These are phyloP conservation scores for Solenopsis invicta DNA, from an alignment of 1,140 invertebrate species.

Conservation along the genomic window DNA sequence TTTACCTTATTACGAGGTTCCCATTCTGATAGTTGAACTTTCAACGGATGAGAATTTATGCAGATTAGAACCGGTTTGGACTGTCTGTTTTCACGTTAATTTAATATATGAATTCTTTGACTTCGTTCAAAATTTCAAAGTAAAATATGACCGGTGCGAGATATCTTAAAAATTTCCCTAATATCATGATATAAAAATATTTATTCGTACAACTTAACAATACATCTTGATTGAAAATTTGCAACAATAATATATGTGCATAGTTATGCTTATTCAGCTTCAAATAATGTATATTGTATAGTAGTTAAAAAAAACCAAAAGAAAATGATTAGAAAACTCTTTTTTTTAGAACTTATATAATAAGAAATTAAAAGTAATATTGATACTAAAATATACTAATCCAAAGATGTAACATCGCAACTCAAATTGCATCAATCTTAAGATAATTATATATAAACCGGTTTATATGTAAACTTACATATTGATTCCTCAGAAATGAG, in stretches of 20 bases:
- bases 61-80: constrained; percentile 42
- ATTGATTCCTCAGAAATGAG: neutral
- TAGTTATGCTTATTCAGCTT: neutral
- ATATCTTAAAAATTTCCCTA: neutral
- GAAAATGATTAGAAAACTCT: neutral
- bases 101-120: constrained; percentile 31
- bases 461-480: neutral
- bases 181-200: neutral
- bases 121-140: constrained; percentile 5
- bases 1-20: neutral
- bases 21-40: constrained; percentile 36
- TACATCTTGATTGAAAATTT: constrained; percentile 1
- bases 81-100: constrained; percentile 4
- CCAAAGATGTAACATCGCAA: neutral
- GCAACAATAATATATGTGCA: neutral
- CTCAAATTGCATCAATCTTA: neutral
- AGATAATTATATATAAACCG: constrained; percentile 6
- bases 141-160: neutral
- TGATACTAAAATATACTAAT: neutral
- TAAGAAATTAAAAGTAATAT: constrained; percentile 1
- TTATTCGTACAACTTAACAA: neutral
- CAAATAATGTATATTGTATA: neutral
- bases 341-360: neutral
- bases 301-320: constrained; percentile 11
- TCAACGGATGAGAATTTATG: constrained; percentile 21